Evolutionary conservation across 1,140 invertebrate genomes (phyloP), one percentile per base, ranked within the genome.

Genomic region (Drosophila mauritiana): DNA sequence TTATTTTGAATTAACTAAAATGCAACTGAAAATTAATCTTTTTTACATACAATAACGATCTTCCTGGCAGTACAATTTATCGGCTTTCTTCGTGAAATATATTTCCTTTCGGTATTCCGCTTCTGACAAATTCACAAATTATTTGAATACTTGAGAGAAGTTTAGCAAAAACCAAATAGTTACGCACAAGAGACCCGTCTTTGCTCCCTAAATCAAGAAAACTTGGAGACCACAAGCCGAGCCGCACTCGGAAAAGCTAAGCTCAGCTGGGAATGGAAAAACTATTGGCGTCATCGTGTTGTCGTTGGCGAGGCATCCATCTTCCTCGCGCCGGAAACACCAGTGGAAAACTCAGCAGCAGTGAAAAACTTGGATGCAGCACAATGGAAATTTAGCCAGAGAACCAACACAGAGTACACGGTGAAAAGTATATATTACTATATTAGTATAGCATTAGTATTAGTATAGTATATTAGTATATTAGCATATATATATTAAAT

Each of bases 221-320:
- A 48, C 51, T 70, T 57, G 42, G 22, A 27, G 64, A 70, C 64
- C 67, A 72, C 76, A 84, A 68, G 58, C 53, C 48, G 59, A 55
- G 37, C 43, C 42, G 51, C 45, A 27, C 40, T 37, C 49, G 37
- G 51, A 46, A 48, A 34, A 70, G 22, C 55, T 10, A 55, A 17
- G 37, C 40, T 51, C 62, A 53, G 65, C 40, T 67, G 49, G 27
- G 59, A 31, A 48, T 59, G 42, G 65, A 88, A 89, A 84, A 88
- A 83, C 73, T 76, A 83, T 92, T 80, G 77, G 77, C 80, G 77
- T 92, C 78, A 75, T 84, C 80, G 81, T 91, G 89, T 89, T 91
- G 89, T 91, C 89, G 89, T 83, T 82, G 80, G 72, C 79, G 77
- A 82, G 78, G 84, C 89, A 91, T 91, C 74, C 89, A 89, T 91